Evolutionary conservation across 1,140 invertebrate genomes (phyloP), one percentile per base, ranked within the genome.

Genomic region (Babylonia areolata): DNA sequence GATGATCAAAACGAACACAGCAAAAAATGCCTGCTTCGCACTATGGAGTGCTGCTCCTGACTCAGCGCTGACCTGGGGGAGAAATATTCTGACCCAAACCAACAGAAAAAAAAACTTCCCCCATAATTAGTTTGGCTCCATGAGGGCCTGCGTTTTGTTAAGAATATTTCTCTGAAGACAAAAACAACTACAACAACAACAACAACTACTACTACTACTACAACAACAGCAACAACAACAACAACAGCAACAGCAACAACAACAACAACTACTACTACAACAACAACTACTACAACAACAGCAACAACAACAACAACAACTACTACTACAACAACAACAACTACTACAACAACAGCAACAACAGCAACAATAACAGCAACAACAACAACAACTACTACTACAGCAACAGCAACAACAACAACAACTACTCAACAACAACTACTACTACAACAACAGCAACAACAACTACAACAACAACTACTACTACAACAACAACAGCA

Each of bases 281-380:
- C 78, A 15, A 81, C 78, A 40, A 81, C 78, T 37, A 12, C 20
- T n/a, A 81, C 78, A 15, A 81, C 78, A 39, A 20, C 37, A 39
- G 31, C 78, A 15, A 37, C 78, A 15, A 20, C 78, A 15, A 81
- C 78, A 15, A 42, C 78, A 15, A 31, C 20, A 39, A 81, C 78
- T 81, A 81, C 78, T n/a, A 17, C 78, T n/a, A 37, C 78, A 39
- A 37, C 78, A 15, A 81, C 78, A 15, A 81, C 78, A 40, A 81
- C 78, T 81, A 40, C 20, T n/a, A 20, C 78, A 11, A 81, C 78
- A 39, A 20, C 78, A 39, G 31, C 78, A 39, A 37, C 78, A 40
- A 81, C 78, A 15, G 15, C 78, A 9, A 42, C 78, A 15, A 40
- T 15, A 81, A 81, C 78, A 15, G 37, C 73, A 77, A 12, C 31